Evolutionary conservation across 2,797 vertebrate genomes (phyloP).

Genomic region (Mus minutoides): DNA sequence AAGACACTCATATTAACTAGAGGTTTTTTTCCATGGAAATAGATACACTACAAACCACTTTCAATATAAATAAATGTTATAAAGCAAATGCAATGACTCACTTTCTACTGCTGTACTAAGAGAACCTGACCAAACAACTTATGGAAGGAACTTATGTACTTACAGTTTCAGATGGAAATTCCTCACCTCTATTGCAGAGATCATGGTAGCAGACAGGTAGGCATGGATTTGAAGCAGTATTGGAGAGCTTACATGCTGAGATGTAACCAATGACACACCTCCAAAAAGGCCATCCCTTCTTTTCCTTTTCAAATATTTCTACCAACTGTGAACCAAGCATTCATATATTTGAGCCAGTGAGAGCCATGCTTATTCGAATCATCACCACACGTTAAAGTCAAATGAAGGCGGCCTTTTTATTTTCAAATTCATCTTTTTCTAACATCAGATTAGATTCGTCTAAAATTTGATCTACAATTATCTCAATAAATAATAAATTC

Average conservation of each 20-base stretch:
- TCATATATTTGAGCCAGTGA: background rate
- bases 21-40: background rate
- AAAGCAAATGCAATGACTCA: background rate
- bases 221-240: background rate
- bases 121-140: background rate
- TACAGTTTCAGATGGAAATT: background rate
- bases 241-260: background rate
- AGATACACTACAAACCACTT: background rate
- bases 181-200: too few relatives aligned
- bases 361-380: background rate
- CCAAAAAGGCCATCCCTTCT: background rate
- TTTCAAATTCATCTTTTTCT: background rate
- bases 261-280: background rate
- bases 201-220: background rate
- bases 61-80: background rate
- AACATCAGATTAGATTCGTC: background rate
- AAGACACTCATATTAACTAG: background rate
- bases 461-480: background rate
- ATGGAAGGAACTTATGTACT: background rate
- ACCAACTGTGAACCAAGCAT: background rate
- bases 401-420: background rate
- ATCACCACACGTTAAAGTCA: background rate
- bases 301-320: background rate
- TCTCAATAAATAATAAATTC: background rate
- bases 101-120: background rate